phyloP scores from a whole-genome alignment of 37 sponge, comb jelly and placozoan genomes.

The Halichondria panicea region DNA sequence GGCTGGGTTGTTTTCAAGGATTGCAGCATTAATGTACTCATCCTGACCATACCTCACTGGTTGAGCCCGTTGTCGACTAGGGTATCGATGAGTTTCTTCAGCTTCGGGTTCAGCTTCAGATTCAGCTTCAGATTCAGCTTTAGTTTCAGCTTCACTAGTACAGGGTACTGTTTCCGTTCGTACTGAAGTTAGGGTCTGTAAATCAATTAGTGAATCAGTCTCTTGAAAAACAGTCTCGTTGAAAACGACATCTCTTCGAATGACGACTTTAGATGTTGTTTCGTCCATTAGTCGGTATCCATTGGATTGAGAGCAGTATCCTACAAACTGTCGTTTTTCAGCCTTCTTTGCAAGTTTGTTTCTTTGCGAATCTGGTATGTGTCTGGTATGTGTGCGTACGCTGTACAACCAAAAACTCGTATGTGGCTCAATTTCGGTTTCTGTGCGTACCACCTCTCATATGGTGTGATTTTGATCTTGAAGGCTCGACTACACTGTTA shows the following conservation, averaged over 20 bases:
- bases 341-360: slow-evolving; percentile 17
- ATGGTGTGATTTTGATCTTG: slow-evolving; percentile 2
- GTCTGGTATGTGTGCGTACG: slow-evolving; percentile 40
- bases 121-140: no score
- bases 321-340: not conserved
- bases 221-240: slow-evolving; percentile 16
- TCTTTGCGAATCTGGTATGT: slow-evolving; percentile 11
- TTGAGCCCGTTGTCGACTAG: no score
- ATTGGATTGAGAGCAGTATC: not conserved
- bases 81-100: no score
- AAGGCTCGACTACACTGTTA: no score
- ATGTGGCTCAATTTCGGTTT: slow-evolving; percentile 15
- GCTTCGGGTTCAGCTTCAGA: no score
- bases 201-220: no score
- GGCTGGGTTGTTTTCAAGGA: no score
- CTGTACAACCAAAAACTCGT: slow-evolving; percentile 36
- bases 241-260: slow-evolving; percentile 15
- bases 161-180: no score
- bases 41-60: no score
- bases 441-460: not conserved
- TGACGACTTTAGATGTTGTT: not conserved
- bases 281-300: slow-evolving; percentile 7
- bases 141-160: no score
- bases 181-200: no score
- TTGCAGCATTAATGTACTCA: no score